Conservation (phyloP, 1,140 invertebrate genomes). For the Trypoxylus dichotomus region DNA sequence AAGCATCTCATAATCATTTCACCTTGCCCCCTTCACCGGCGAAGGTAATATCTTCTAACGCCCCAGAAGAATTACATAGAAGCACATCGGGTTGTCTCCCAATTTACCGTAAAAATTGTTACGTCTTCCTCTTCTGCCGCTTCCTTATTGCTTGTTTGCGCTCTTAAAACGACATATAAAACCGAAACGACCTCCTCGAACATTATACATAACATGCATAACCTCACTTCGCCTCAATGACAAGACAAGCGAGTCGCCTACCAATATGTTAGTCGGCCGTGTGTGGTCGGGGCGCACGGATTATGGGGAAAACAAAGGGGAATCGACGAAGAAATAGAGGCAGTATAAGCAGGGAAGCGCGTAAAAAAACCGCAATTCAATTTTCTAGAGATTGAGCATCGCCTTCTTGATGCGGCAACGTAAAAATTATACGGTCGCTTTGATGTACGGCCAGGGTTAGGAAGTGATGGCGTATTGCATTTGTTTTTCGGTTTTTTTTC, state of each 20-base stretch:
- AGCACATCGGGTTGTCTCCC: neutral
- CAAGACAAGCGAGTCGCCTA: too few relatives aligned
- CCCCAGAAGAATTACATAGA: neutral
- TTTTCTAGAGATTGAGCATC: constrained; percentile 2
- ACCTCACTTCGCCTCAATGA: too few relatives aligned
- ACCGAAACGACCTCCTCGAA: neutral
- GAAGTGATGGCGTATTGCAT: neutral
- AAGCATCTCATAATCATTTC: neutral
- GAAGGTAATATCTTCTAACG: neutral
- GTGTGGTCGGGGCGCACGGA: neutral
- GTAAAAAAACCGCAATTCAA: constrained; percentile 5
- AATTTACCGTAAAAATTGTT: neutral
- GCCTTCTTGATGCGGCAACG: neutral
- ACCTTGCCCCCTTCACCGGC: neutral
- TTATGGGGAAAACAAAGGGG: neutral
- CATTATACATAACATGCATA: neutral
- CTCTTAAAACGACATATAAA: neutral
- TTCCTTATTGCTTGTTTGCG: too few relatives aligned
- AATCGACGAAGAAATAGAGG: neutral
- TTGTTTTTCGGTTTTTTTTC: neutral
- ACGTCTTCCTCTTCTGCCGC: neutral
- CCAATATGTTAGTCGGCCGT: neutral
- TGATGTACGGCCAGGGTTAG: neutral
- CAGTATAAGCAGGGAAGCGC: neutral
- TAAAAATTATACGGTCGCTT: neutral